Conservation (phyloP, 2,797 vertebrate species). For the Malacoraja senta region DNA sequence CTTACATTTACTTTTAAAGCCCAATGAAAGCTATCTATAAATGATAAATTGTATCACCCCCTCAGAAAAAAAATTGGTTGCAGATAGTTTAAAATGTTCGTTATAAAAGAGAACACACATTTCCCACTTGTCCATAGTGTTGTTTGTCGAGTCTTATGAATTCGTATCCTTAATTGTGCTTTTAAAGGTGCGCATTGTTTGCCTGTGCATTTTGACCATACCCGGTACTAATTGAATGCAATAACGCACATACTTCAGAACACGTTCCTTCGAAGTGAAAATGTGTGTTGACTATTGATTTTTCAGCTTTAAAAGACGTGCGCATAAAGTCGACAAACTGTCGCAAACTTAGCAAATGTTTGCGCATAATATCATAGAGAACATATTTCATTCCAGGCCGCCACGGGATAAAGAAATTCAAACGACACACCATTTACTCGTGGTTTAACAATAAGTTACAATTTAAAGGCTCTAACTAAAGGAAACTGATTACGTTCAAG, state of each 20-base stretch:
- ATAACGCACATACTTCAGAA: neutral
- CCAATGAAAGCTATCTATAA: neutral
- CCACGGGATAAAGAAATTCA: neutral
- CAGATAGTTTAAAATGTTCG: neutral
- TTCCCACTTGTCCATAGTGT: neutral
- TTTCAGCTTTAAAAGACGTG: neutral
- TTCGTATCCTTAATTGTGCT: neutral
- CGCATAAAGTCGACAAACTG: neutral
- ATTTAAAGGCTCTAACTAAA: neutral
- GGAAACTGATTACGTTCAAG: neutral
- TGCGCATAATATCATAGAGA: neutral
- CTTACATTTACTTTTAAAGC: too few relatives aligned
- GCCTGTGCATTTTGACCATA: neutral
- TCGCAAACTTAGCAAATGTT: neutral
- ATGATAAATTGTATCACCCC: neutral
- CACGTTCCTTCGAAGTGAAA: neutral
- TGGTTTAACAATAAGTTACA: neutral
- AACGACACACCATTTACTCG: too few relatives aligned
- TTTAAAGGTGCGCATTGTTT: neutral
- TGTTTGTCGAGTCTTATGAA: too few relatives aligned
- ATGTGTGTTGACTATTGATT: neutral
- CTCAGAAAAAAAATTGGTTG: neutral
- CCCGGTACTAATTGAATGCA: neutral
- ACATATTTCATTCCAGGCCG: neutral
- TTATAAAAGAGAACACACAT: neutral